phyloP scores from a whole-genome alignment of 1,140 invertebrate species.

The Watersipora subatra region DNA sequence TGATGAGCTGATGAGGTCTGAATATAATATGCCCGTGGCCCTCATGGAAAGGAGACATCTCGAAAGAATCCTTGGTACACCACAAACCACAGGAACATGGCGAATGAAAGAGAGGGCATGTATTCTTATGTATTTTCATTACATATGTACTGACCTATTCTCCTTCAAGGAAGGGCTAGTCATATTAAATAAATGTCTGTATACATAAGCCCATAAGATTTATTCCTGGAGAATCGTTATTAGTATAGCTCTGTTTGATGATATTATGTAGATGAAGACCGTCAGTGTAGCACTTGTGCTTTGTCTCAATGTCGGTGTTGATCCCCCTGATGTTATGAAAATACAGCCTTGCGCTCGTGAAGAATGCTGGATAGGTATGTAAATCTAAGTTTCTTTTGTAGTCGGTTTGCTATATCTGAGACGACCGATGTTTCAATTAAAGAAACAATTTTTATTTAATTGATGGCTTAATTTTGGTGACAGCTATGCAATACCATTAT shows the following conservation, averaged over 20 bases:
- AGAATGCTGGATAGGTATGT: conserved; percentile 89
- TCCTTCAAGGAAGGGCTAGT: background rate
- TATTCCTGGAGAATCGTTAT: background rate
- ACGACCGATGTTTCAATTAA: background rate
- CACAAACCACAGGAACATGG: conserved; percentile 64
- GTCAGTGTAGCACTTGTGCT: conserved; percentile 96
- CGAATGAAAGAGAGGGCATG: conserved; percentile 76
- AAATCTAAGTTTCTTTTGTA: background rate
- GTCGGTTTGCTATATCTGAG: background rate
- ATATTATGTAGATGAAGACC: conserved; percentile 49
- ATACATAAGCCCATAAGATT: conserved; percentile 1
- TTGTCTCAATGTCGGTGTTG: conserved; percentile 95
- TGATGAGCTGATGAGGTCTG: background rate
- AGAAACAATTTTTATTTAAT: background rate
- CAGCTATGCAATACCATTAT: too few species aligned
- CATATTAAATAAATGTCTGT: background rate
- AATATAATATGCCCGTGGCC: conserved; percentile 15
- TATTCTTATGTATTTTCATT: background rate
- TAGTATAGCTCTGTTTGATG: background rate
- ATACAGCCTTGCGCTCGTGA: conserved; percentile 86
- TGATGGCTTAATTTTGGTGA: too few species aligned
- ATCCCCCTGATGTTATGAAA: conserved; percentile 94
- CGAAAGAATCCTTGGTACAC: conserved; percentile 59
- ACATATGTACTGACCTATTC: background rate
- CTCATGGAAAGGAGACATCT: conserved; percentile 53